Evolutionary conservation across 2,797 vertebrate genomes (phyloP), one percentile per base, ranked within the genome.

Genomic region (Gymnoscopelus braueri): DNA sequence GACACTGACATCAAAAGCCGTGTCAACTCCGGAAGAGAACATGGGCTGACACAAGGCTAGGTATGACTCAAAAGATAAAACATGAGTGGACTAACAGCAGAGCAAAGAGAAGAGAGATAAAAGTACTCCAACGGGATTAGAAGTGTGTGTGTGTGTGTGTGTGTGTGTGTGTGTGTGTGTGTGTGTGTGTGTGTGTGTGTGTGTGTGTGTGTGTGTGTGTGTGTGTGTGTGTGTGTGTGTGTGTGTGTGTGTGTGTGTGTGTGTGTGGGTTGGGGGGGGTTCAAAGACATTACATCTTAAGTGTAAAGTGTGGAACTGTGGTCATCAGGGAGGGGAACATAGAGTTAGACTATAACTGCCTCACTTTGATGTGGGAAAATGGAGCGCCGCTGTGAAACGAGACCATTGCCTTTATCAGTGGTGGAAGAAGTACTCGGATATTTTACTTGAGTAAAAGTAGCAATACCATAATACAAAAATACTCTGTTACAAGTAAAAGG

Each of bases 321-420:
- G 69, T 51, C 56, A 23, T 53, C 66, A 44, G 72, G 49, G 70
- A 82, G 79, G 72, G 69, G 58, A 77, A 74, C 68, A 50, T 64
- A 71, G 74, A 35, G 78, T 79, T 80, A 51, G 50, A 75, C 64
- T 56, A 63, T 75, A 65, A 26, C 44, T 52, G 15, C 56, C 61
- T 66, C 0, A 9, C 75, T 87, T 89, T 89, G 82, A 86, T 78
- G 82, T 74, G 61, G 19, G 52, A 62, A n/a, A 68, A 66, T 6
- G 10, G 44, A 55, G 78, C 65, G 52, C 57, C 51, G 52, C 58
- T 64, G 70, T 88, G 76, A 77, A 85, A 81, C 50, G 50, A 13
- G 26, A 78, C 76, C 60, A 50, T 2, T 10, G 73, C 52, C 49
- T 82, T 83, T 80, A 80, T 19, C 19, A 19, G 19, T 19, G 19